Base-by-base conservation (phyloP, 2,113 vertebrate genomes). In the Cebidichthys violaceus region DNA sequence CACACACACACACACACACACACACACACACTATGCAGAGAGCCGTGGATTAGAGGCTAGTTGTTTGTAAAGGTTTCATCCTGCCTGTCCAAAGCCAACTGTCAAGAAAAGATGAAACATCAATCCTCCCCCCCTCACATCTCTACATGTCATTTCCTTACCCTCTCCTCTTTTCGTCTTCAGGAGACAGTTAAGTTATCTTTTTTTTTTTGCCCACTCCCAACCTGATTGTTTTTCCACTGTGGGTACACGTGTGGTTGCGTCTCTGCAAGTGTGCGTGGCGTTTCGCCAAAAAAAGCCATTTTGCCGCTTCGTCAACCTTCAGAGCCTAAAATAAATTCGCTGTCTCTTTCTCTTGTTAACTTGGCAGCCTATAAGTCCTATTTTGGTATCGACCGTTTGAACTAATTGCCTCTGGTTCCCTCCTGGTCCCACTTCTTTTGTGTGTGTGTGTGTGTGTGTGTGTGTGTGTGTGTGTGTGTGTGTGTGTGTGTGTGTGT, bases 381-480 rank as follows among this genome's bases (percentile, higher is more conserved):
- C 70, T 54, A 31, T 89, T 84, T 89, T 74, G 65, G 33, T 77
- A 86, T 88, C 47, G 61, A 77, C 57, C 69, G 29, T 62, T 78
- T 79, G 37, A 78, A 81, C 86, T 88, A 90, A 90, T 86, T 90
- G 70, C 80, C 60, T 79, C 65, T 68, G 43, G 37, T 79, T 79
- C 61, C 41, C n/a, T 50, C 41, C n/a, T 50, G 80, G 66, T 62
- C 60, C 77, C 31, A n/a, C 73, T 74, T 75, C 62, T 83, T 35
- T 64, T 52, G 2, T 52, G 2, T 52, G 2, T 45, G 43, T 43
- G 10, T 18, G 17, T 22, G 61, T 81, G 62, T 85, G 70, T 81
- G 68, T 70, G 66, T 69, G 62, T 65, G 64, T 78, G 80, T 71
- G 66, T 67, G 62, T 66, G 62, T 65, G 64, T 78, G 80, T 79